Conservation (phyloP, 2,888 invertebrate species). For the Melanophora roralis region DNA sequence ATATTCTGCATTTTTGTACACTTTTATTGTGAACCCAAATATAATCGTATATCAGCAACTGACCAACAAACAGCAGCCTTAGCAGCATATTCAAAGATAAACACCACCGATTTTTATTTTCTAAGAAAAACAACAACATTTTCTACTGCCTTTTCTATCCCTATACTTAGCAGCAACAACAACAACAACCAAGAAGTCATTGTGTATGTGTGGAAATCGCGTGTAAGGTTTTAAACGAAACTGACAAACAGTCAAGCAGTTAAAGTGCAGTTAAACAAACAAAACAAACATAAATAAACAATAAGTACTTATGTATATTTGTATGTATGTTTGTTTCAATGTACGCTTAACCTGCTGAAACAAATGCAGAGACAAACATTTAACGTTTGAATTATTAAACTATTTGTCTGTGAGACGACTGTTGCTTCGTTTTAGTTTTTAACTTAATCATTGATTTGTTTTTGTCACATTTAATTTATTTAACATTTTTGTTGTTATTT, state of each 20-base stretch:
- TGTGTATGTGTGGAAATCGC: slow-evolving; percentile 9
- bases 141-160: not conserved
- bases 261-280: slow-evolving; percentile 39
- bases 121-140: not conserved
- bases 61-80: not conserved
- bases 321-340: too few species aligned
- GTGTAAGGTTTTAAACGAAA: slow-evolving; percentile 29
- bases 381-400: slow-evolving; percentile 8
- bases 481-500: not conserved
- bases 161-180: not conserved
- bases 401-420: slow-evolving; percentile 12
- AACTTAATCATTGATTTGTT: slow-evolving; percentile 3
- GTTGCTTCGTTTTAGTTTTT: slow-evolving; percentile 35
- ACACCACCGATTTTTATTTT: slow-evolving; percentile 5
- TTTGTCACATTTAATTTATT: slow-evolving; percentile 18
- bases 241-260: slow-evolving; percentile 7
- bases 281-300: not conserved
- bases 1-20: not conserved
- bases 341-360: slow-evolving; percentile 17
- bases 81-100: slow-evolving; percentile 7
- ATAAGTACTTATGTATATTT: not conserved
- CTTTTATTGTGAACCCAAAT: too few species aligned
- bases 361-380: not conserved
- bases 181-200: not conserved
- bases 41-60: too few species aligned